A percentile compares a stretch with the other conserved stretches of the same genome.
phyloP scores from a whole-genome alignment of 2,113 vertebrate species.

The Siniperca chuatsi region DNA sequence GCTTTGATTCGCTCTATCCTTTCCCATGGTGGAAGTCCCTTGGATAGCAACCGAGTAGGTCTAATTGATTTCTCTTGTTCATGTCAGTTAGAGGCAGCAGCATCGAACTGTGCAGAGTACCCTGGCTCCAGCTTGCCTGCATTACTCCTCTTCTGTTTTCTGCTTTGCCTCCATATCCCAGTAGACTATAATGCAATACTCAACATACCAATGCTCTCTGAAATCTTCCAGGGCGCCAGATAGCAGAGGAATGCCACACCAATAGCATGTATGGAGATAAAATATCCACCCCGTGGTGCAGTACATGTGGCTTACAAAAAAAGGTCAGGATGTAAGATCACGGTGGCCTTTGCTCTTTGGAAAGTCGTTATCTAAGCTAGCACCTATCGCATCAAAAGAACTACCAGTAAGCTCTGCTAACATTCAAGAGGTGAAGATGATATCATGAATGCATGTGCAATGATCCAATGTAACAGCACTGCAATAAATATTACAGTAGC shows the following conservation, averaged over 20 bases:
- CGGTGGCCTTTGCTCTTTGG: conserved; percentile 44
- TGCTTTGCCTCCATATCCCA: conserved; percentile 51
- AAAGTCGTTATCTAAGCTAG: conserved; percentile 39
- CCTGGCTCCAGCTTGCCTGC: conserved; percentile 72
- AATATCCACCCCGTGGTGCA: not conserved
- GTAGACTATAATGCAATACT: conserved; percentile 54
- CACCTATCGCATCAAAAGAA: not conserved
- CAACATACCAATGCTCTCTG: conserved; percentile 52
- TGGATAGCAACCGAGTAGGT: conserved; percentile 75
- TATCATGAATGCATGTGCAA: not conserved
- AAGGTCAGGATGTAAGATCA: conserved; percentile 61
- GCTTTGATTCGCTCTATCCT: conserved; percentile 63
- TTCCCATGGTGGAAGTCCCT: conserved; percentile 68
- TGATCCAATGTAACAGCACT: not conserved
- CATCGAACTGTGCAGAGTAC: conserved; percentile 76
- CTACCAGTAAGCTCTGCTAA: not conserved
- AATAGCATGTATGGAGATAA: conserved; percentile 17
- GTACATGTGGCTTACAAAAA: conserved; percentile 40
- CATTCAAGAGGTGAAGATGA: not conserved
- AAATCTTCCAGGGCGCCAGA: conserved; percentile 30
- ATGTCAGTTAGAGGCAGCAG: conserved; percentile 68
- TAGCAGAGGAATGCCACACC: conserved; percentile 29
- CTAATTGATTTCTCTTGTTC: conserved; percentile 86
- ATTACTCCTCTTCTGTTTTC: conserved; percentile 60
- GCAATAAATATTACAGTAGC: not conserved